Evolutionary conservation across 2,797 vertebrate species (phyloP), one percentile per base, ranked within the genome.

Genomic region (Cichlasoma orientale): DNA sequence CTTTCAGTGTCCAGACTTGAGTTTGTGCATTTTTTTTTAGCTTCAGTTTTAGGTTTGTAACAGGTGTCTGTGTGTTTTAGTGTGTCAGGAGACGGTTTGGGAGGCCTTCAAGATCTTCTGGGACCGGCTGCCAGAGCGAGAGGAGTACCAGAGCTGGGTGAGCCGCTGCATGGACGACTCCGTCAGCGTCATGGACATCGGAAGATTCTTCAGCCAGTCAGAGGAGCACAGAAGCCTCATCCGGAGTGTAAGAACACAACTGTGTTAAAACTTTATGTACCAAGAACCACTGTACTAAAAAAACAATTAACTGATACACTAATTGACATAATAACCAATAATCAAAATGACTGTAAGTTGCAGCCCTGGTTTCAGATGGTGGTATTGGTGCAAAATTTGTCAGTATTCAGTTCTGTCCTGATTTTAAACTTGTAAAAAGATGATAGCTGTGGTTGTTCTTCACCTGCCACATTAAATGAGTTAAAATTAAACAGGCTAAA

Each of bases 21-120:
- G 5, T 18, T 13, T 8, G 27, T 21, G 11, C 3, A 21, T 36
- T 36, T 33, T 33, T 33, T 36, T 11, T 52, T 58, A 19, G 21
- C 31, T 31, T 21, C 29, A 33, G 54, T 72, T 29, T 27, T 5
- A 56, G 6, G 16, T 27, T 11, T n/a, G 29, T 36, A 13, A 59
- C 11, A 52, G 7, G 31, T 50, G 14, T 80, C 13, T 80, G 27
- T 79, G 44, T 73, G 50, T 75, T 72, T 70, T 77, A 99, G 98
- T 99, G 77, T 99, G 98, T 89, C 98, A 99, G 93, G 98, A 99
- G 94, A 97, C 97, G 0, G 94, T 99, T 29, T 99, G 98, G 98
- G 98, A 99, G 88, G 97, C 97, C 56, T 99, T 97, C 82, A 98
- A 97, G 91, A 97, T 97, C 23, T 99, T 99, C 93, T 98, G 97